phyloP scores from a whole-genome alignment of 2,888 invertebrate species.

The Hydrotaea cyrtoneurina region DNA sequence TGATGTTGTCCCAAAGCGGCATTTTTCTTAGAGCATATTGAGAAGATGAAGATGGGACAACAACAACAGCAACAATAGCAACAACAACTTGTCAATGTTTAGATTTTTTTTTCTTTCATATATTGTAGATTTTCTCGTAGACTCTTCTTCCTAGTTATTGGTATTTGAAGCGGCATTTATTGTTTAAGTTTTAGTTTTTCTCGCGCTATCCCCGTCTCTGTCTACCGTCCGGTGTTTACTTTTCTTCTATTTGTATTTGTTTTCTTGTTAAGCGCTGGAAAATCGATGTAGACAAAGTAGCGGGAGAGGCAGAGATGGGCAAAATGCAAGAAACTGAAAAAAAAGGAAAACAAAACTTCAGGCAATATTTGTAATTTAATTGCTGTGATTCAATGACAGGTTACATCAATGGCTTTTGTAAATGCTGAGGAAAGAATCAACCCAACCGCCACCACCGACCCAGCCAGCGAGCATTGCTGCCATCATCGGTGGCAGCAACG shows the following conservation, averaged over 20 bases:
- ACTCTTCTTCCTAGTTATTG: background rate
- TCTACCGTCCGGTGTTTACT: background rate
- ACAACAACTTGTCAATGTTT: slow-evolving; percentile 44
- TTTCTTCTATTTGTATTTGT: slow-evolving; percentile 33
- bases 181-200: slow-evolving; percentile 50
- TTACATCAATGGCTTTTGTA: slow-evolving; percentile 63
- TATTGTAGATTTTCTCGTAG: slow-evolving; percentile 1
- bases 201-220: slow-evolving; percentile 3
- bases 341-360: slow-evolving; percentile 7
- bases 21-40: slow-evolving; percentile 48
- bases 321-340: background rate
- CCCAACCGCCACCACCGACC: background rate
- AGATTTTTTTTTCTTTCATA: background rate
- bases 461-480: background rate
- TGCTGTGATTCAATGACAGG: slow-evolving; percentile 64
- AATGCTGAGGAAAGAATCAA: slow-evolving; percentile 36
- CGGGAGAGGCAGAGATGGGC: background rate
- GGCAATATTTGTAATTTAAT: slow-evolving; percentile 65
- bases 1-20: slow-evolving; percentile 58
- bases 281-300: background rate
- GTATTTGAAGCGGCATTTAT: slow-evolving; percentile 58
- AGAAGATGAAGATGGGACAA: slow-evolving; percentile 10
- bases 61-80: slow-evolving; percentile 31
- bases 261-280: slow-evolving; percentile 40
- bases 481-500: background rate